Percentiles rank a stretch among this genome's conserved stretches.
Evolutionary conservation across 2,797 vertebrate species (phyloP).

Genomic region (Girardinus metallicus): DNA sequence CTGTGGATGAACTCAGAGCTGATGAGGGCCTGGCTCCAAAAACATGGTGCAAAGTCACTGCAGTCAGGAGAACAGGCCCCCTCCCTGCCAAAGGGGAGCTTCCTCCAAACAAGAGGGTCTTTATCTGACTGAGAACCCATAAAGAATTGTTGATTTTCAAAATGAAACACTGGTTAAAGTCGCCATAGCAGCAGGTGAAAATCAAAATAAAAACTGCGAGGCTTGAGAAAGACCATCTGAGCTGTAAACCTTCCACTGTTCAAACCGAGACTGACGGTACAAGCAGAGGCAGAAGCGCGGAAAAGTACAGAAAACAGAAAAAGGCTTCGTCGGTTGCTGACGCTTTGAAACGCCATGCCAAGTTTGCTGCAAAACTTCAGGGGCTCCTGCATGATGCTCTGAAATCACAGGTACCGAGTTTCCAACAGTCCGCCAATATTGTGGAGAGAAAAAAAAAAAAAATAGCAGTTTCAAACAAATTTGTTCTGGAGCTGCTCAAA

Average conservation of each 20-base stretch:
- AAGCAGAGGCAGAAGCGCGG: slow-evolving; percentile 47
- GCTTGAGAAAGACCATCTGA: slow-evolving; percentile 22
- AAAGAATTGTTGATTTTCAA: slow-evolving; percentile 56
- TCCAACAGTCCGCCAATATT: slow-evolving; percentile 15
- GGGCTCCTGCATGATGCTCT: slow-evolving; percentile 29
- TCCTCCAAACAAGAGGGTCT: slow-evolving; percentile 68
- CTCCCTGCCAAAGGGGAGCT: slow-evolving; percentile 59
- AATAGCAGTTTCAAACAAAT: slow-evolving; percentile 42
- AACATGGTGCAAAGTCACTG: slow-evolving; percentile 63
- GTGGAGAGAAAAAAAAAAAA: background rate
- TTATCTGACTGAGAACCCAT: slow-evolving; percentile 57
- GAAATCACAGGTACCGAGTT: slow-evolving; percentile 26
- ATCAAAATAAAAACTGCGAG: slow-evolving; percentile 54
- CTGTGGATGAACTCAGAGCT: slow-evolving; percentile 64
- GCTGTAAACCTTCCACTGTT: slow-evolving; percentile 48
- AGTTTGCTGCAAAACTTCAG: slow-evolving; percentile 29
- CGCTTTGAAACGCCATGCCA: slow-evolving; percentile 25
- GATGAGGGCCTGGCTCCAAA: slow-evolving; percentile 64
- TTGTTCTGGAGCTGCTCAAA: slow-evolving; percentile 5
- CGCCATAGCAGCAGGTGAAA: slow-evolving; percentile 68
- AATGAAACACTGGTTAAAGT: slow-evolving; percentile 59
- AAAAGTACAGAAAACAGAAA: slow-evolving; percentile 60
- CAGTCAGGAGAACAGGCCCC: slow-evolving; percentile 41
- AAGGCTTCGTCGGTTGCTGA: slow-evolving; percentile 34
- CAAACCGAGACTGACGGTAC: slow-evolving; percentile 37